Conservation (phyloP, 2,888 invertebrate genomes). For the Halocaridina rubra region DNA sequence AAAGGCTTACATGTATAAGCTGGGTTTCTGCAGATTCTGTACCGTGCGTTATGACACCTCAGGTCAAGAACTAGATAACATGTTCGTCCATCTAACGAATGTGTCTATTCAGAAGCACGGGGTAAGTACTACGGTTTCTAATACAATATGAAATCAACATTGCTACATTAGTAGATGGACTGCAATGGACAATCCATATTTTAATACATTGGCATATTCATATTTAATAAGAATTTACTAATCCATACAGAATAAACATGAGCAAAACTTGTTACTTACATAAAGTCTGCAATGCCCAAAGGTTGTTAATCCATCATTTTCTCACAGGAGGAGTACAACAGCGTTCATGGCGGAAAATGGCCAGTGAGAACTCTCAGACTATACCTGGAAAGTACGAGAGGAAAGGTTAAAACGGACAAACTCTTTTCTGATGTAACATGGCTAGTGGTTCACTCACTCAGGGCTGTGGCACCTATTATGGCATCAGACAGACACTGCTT, state of each 20-base stretch:
- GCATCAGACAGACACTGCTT: conserved; percentile 92
- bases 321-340: conserved; percentile 87
- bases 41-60: conserved; percentile 89
- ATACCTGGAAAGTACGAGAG: conserved; percentile 90
- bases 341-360: conserved; percentile 93
- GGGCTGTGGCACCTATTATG: conserved; percentile 92
- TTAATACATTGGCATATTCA: no score
- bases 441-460: conserved; percentile 91
- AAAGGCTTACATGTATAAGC: conserved; percentile 90
- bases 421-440: conserved; percentile 89
- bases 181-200: no score
- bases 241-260: no score
- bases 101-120: conserved; percentile 98
- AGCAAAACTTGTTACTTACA: no score
- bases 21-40: conserved; percentile 95
- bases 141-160: no score
- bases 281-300: no score
- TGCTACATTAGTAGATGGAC: no score
- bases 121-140: no score
- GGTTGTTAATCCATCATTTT: neutral
- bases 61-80: conserved; percentile 87
- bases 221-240: no score
- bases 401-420: conserved; percentile 87
- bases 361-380: conserved; percentile 90
- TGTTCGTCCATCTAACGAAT: conserved; percentile 95